phyloP scores from a whole-genome alignment of 2,888 invertebrate genomes.

The Apotomis capreana region DNA sequence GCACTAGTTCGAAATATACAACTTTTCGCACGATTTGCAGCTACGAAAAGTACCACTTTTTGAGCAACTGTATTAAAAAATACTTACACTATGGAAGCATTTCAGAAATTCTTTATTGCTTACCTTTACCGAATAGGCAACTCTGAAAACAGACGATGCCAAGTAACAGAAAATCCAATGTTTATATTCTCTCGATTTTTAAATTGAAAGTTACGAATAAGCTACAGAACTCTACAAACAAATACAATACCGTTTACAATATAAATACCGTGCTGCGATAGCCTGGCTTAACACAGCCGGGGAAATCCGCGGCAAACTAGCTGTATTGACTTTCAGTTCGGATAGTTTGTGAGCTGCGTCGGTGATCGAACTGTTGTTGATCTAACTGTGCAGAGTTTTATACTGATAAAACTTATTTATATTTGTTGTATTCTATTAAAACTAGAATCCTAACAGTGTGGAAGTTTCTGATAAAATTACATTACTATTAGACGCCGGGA shows the following conservation, averaged over 20 bases:
- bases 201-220: not conserved
- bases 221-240: conserved; percentile 1
- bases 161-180: not conserved
- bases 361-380: not conserved
- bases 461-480: too few species aligned
- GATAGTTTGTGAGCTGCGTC: conserved; percentile 8
- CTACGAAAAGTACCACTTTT: too few species aligned
- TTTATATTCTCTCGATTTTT: not conserved
- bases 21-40: too few species aligned
- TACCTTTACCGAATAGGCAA: too few species aligned
- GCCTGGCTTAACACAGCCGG: not conserved
- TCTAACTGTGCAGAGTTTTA: conserved; percentile 1
- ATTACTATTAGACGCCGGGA: too few species aligned
- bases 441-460: not conserved
- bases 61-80: too few species aligned
- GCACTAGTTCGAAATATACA: too few species aligned
- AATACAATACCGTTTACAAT: not conserved
- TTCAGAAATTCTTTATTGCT: too few species aligned
- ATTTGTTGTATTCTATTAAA: not conserved
- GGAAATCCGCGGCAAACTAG: not conserved
- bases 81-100: too few species aligned
- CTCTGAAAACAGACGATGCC: too few species aligned
- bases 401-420: not conserved
- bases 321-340: conserved; percentile 2
- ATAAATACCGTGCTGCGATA: not conserved